phyloP scores from a whole-genome alignment of 37 sponge, comb jelly and placozoan species.

The Cliona cf. orientalis region DNA sequence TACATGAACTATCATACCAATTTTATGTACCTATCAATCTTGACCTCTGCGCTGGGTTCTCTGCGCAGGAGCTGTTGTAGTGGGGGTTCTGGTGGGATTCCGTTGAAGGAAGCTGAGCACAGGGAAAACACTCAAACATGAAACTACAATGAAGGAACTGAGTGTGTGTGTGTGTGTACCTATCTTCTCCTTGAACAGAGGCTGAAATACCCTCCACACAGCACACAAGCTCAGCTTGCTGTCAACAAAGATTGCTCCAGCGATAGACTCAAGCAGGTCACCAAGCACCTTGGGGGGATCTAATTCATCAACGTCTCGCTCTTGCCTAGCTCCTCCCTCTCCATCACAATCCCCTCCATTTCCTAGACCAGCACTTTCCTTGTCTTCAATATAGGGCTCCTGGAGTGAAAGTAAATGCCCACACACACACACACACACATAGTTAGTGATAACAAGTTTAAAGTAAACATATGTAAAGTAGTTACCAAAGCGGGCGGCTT shows the following conservation, averaged over 20 bases:
- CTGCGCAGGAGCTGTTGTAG: slow-evolving; percentile 43
- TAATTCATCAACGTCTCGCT: slow-evolving; percentile 58
- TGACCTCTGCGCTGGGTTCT: slow-evolving; percentile 2
- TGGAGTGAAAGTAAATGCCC: neutral
- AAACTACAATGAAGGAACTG: neutral
- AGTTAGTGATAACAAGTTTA: too few species aligned
- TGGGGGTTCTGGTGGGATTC: slow-evolving; percentile 50
- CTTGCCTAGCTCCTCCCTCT: too few species aligned
- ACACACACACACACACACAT: too few species aligned
- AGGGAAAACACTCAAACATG: neutral
- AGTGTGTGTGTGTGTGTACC: slow-evolving; percentile 69
- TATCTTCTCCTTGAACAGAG: slow-evolving; percentile 69
- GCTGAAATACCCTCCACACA: slow-evolving; percentile 81
- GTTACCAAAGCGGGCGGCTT: too few species aligned
- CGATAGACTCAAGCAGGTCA: slow-evolving; percentile 92
- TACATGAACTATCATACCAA: neutral
- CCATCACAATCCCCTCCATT: too few species aligned
- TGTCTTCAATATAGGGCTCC: neutral
- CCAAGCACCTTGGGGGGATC: slow-evolving; percentile 93
- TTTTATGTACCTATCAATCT: neutral
- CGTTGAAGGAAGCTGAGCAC: slow-evolving; percentile 41
- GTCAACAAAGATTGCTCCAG: slow-evolving; percentile 95
- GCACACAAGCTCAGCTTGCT: slow-evolving; percentile 75
- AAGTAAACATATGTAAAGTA: too few species aligned
- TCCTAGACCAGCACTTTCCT: neutral